Percentiles rank a stretch among this genome's conserved stretches.
These are phyloP conservation scores for Gymnoscelis rufifasciata DNA, from an alignment of 2,888 invertebrate genomes.

Conservation along the genomic window DNA sequence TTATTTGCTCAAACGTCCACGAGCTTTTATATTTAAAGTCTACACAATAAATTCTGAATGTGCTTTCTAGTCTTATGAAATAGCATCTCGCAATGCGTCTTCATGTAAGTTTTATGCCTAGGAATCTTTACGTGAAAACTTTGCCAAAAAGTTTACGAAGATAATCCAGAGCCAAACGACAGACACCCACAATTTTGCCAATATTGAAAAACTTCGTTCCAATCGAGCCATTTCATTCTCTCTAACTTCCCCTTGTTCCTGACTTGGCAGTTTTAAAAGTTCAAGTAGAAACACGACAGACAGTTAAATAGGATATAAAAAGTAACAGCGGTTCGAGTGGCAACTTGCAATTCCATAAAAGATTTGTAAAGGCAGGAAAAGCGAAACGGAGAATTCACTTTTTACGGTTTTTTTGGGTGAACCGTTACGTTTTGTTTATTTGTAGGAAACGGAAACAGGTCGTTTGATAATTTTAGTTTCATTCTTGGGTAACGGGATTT, in stretches of 20 bases:
- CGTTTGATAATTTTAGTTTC: conserved; percentile 37
- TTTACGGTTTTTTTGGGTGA: conserved; percentile 29
- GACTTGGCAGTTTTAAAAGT: conserved; percentile 2
- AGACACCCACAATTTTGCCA: conserved; percentile 2
- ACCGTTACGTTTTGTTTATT: conserved; percentile 47
- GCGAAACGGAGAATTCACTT: conserved; percentile 35
- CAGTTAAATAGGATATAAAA: conserved; percentile 11
- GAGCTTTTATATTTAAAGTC: too few relatives aligned
- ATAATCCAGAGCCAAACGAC: not conserved
- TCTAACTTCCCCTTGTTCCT: not conserved
- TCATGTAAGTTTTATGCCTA: not conserved
- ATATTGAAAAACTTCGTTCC: conserved; percentile 7
- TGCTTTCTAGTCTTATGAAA: too few relatives aligned
- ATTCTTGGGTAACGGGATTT: conserved; percentile 34
- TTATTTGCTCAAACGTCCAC: too few relatives aligned
- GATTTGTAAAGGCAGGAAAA: conserved; percentile 37
- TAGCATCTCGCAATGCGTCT: too few relatives aligned
- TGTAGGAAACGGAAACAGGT: conserved; percentile 54
- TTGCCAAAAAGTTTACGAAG: not conserved
- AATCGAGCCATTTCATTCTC: not conserved
- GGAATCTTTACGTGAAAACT: not conserved
- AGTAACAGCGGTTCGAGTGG: conserved; percentile 21
- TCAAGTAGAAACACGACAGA: not conserved
- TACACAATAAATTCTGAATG: too few relatives aligned
- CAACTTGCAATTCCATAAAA: conserved; percentile 14